Base-by-base conservation (phyloP, 37 sponge, comb jelly and placozoan species). In the Mnemiopsis leidyi region DNA sequence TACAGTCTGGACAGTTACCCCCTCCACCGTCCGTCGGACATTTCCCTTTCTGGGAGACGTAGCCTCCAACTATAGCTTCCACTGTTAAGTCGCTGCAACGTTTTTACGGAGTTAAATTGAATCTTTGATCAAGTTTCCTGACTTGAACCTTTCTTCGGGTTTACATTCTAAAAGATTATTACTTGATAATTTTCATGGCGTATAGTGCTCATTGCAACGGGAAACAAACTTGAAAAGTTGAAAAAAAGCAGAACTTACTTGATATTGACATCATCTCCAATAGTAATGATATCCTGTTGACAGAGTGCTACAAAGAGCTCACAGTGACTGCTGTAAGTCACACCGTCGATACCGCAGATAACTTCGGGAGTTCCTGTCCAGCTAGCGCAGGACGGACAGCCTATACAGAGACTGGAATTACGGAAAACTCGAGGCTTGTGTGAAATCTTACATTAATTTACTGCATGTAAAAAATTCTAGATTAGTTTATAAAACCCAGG, bases 1-100 rank as follows among this genome's bases (percentile, higher is more conserved):
- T 39, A 38, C 90, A 85, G 30, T 85, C 90, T 0, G 90, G 90
- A 26, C 90, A 85, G 90, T 85, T 28, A 1, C 61, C 90, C 48
- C 61, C 90, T 1, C 90, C 48, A 21, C 48, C 90, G 32, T 33
- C 90, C 5, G 24, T 37, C 1, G n/a, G 33, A 85, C 90, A 85
- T 26, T 28, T 20, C 23, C 90, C 90, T 26, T 40, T 40, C 24
- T 40, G 25, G 90, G 90, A 35, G 24, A 85, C 23, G 48, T 39
- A 85, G 25, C 28, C 82, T 29, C 75, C 75, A 7, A 71, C 75
- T 71, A 71, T 71, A n/a, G 3, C 30, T n/a, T 71, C 21, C 26
- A 71, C 30, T 29, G 75, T 7, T 28, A 71, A 25, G 30, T n/a
- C 26, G 20, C 75, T 71, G 75, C n/a, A n/a, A n/a, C n/a, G n/a